A percentile compares a stretch with the other conserved stretches of the same genome.
These are phyloP conservation scores for Ridgeia piscesae DNA, from an alignment of 1,140 invertebrate species.

Conservation along the genomic window DNA sequence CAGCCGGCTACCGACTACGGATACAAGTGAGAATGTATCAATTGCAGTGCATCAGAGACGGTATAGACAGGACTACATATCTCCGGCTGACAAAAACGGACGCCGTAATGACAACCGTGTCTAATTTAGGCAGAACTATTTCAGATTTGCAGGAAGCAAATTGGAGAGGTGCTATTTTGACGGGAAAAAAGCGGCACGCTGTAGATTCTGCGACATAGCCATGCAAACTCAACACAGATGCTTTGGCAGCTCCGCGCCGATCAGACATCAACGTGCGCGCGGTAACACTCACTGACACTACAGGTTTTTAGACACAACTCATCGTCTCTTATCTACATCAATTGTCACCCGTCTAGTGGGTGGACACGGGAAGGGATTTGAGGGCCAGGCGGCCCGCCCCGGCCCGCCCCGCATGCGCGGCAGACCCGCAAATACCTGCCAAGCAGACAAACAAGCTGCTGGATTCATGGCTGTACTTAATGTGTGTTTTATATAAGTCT, in stretches of 20 bases:
- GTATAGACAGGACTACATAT: neutral
- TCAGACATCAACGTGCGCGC: neutral
- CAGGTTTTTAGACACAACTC: neutral
- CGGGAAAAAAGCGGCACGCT: neutral
- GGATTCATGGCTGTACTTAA: neutral
- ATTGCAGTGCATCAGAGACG: neutral
- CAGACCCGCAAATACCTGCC: neutral
- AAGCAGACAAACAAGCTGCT: neutral
- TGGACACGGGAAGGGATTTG: neutral
- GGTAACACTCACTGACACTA: neutral
- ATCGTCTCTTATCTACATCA: slow-evolving; percentile 5
- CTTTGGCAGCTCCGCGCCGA: neutral
- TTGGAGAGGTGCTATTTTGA: neutral
- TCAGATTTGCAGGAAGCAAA: slow-evolving; percentile 5
- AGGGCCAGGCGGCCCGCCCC: neutral
- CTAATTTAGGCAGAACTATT: neutral
- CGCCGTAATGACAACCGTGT: neutral
- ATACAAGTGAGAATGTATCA: neutral
- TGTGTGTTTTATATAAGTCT: neutral
- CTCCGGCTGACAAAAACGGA: neutral
- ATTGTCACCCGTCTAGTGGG: neutral
- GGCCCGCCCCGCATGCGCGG: too few species aligned
- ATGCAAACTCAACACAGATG: neutral
- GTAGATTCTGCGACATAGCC: neutral
- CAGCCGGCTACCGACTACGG: neutral